Percentiles rank a stretch among this genome's conserved stretches.
phyloP scores from a whole-genome alignment of 2,113 vertebrate species.

The Pungitius pungitius region DNA sequence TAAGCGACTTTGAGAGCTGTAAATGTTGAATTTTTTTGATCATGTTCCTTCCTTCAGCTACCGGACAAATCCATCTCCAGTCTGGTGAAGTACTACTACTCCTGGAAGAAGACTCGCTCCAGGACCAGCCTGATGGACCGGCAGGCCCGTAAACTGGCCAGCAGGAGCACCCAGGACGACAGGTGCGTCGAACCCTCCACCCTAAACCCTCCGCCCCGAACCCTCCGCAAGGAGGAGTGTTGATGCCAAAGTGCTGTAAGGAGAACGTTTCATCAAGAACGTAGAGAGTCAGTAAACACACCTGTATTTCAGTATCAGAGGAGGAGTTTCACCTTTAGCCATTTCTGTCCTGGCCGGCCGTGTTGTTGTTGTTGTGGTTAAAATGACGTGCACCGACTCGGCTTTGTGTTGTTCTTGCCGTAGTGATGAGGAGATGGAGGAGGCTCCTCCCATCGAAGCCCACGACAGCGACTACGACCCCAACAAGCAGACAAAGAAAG shows the following conservation, averaged over 20 bases:
- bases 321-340: too few species aligned
- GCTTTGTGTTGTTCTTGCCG: slow-evolving; percentile 12
- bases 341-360: background rate
- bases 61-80: slow-evolving; percentile 99
- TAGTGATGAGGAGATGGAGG: slow-evolving; percentile 95
- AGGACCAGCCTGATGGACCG: slow-evolving; percentile 98
- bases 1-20: background rate
- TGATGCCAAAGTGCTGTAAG: too few species aligned
- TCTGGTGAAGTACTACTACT: slow-evolving; percentile 99
- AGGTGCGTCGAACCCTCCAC: slow-evolving; percentile 42
- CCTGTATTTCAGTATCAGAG: too few species aligned
- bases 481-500: slow-evolving; percentile 96
- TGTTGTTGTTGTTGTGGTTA: background rate
- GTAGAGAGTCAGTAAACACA: too few species aligned
- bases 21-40: background rate
- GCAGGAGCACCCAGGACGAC: slow-evolving; percentile 91
- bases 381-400: background rate
- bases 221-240: too few species aligned
- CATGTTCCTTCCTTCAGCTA: slow-evolving; percentile 80
- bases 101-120: slow-evolving; percentile 99
- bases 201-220: too few species aligned
- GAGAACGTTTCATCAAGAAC: too few species aligned
- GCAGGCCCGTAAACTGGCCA: slow-evolving; percentile 94
- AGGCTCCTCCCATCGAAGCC: slow-evolving; percentile 89
- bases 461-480: slow-evolving; percentile 98